These are phyloP conservation scores for Falco columbarius DNA, from an alignment of 2,797 vertebrate species.

Conservation along the genomic window DNA sequence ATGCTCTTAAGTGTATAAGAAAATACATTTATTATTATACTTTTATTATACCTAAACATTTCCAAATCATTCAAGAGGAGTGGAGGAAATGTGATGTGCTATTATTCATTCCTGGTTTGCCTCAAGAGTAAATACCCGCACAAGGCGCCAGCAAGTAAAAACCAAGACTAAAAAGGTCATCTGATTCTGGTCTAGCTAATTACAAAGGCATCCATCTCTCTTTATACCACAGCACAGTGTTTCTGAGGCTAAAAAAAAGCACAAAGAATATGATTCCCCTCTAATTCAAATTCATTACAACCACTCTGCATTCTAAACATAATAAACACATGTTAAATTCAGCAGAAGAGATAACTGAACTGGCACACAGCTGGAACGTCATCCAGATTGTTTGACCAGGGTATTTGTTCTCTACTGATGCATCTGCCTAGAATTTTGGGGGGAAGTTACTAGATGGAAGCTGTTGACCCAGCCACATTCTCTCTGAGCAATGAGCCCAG, in stretches of 20 bases:
- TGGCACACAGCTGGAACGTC: neutral
- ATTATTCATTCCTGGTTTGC: neutral
- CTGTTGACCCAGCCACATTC: neutral
- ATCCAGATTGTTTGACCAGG: neutral
- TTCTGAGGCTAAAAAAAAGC: neutral
- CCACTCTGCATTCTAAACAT: neutral
- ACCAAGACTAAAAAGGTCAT: neutral
- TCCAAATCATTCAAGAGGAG: neutral
- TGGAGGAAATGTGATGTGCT: neutral
- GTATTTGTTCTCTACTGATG: neutral
- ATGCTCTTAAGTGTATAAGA: neutral
- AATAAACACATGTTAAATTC: slow-evolving; percentile 13
- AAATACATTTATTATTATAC: neutral
- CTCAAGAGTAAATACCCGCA: neutral
- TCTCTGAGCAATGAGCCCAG: neutral
- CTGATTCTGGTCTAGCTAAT: neutral
- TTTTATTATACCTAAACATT: neutral
- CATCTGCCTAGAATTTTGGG: neutral
- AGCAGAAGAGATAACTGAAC: slow-evolving; percentile 21
- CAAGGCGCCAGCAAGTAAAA: neutral
- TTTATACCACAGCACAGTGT: neutral
- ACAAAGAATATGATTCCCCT: slow-evolving; percentile 1
- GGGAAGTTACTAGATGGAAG: neutral
- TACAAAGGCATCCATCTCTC: neutral
- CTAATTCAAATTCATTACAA: neutral